Base-by-base conservation (phyloP, 2,113 vertebrate species). In the Hyperopisus bebe region DNA sequence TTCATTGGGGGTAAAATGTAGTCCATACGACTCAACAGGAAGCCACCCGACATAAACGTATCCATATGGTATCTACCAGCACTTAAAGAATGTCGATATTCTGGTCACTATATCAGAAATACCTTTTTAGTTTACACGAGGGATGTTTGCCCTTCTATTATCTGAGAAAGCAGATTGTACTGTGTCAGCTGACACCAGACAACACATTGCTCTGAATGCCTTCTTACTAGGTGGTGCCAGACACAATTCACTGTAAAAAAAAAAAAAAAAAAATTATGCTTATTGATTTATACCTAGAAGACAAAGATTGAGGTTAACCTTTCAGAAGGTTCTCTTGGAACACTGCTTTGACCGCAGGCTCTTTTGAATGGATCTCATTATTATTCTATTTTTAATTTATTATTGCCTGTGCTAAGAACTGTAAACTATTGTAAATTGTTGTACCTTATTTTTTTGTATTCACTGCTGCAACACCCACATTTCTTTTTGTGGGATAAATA, bases 1-100 rank as follows among this genome's bases (percentile, higher is more conserved):
- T 80, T 42, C 74, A 42, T 39, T 15, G 35, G 3, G 31, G 74
- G 74, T 70, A 70, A 66, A 70, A 70, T 5, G 62, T 31, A 27
- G 27, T 31, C n/a, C n/a, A 11, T 31, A 31, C 1, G 24, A 35
- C 66, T 74, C 1, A 42, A 42, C 35, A 42, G 31, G 74, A 42
- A 80, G 11, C 15, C 74, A 80, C 70, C 70, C 3, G 13, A 17
- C 74, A 42, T 42, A 39, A 42, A 80, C 35, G 35, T 39, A 42
- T 35, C 35, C 31, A 42, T 19, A 80, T 17, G 31, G 74, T 42
- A 80, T 80, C 74, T 80, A 35, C 11, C 74, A 80, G 74, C 19
- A 80, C 74, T 80, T 80, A 80, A 80, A 80, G 74, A 80, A 80
- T 42, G 74, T 77, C 70, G 70, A 77, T 77, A 77, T 77, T 77